A percentile compares a stretch with the other conserved stretches of the same genome.
Evolutionary conservation across 2,797 vertebrate genomes (phyloP).

Genomic region (Antrozous pallidus): DNA sequence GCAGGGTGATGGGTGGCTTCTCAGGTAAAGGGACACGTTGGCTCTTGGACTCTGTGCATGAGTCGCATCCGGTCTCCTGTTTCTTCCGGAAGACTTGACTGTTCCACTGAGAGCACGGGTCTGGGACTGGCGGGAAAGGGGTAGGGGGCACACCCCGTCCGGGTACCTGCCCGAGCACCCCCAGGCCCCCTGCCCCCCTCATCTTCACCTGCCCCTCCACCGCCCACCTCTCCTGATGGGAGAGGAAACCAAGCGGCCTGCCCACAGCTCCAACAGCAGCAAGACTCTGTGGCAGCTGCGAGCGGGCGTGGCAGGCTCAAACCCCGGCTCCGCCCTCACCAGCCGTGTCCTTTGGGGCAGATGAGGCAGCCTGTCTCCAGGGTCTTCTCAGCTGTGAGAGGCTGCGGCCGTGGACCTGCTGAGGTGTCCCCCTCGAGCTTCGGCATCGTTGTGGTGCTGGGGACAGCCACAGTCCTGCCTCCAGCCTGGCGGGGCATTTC

Average conservation of each 20-base stretch:
- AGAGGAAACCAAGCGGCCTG: neutral
- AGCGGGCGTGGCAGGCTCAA: neutral
- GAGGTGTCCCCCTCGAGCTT: neutral
- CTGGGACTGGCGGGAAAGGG: neutral
- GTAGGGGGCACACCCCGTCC: neutral
- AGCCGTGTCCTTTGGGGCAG: neutral
- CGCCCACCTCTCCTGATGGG: too few species aligned
- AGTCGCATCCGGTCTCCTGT: neutral
- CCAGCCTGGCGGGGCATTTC: neutral
- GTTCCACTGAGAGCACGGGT: neutral
- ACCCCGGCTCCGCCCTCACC: neutral
- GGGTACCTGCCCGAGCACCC: neutral
- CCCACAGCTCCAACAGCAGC: neutral
- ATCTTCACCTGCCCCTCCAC: neutral
- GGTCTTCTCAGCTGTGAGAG: neutral
- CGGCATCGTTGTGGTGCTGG: neutral
- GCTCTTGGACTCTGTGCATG: neutral
- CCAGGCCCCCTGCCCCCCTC: too few species aligned
- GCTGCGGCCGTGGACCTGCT: neutral
- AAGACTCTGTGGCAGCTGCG: neutral
- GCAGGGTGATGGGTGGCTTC: neutral
- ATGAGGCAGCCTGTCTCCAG: neutral
- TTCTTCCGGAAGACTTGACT: neutral
- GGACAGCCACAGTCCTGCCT: neutral
- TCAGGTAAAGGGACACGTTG: neutral